These are phyloP conservation scores for Phrynosoma blainvillii DNA, from an alignment of 2,113 vertebrate genomes.

Conservation along the genomic window DNA sequence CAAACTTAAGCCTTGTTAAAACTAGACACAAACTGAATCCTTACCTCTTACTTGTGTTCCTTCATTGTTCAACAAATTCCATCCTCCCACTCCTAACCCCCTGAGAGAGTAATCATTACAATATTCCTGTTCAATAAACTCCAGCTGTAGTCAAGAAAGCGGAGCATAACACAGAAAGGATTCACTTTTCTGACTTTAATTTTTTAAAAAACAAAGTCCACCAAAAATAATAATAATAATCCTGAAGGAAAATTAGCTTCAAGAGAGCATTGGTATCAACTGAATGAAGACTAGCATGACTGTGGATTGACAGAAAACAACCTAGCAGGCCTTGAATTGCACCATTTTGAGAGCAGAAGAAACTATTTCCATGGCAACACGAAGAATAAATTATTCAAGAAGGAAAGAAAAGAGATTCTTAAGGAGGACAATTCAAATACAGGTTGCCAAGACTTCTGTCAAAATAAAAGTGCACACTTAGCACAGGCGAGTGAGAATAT, in stretches of 20 bases:
- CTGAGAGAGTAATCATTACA: neutral
- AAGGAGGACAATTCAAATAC: constrained; percentile 51
- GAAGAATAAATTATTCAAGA: constrained; percentile 52
- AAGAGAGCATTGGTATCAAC: neutral
- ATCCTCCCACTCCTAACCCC: too few species aligned
- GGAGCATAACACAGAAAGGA: neutral
- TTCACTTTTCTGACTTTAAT: constrained; percentile 10
- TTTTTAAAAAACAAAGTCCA: too few species aligned
- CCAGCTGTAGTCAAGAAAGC: neutral
- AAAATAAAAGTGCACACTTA: constrained; percentile 28
- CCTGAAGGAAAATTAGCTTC: constrained; percentile 9
- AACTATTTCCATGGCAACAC: constrained; percentile 68
- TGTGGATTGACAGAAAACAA: constrained; percentile 44
- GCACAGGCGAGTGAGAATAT: neutral
- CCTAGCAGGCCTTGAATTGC: constrained; percentile 42
- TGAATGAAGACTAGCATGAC: constrained; percentile 34
- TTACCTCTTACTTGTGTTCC: neutral
- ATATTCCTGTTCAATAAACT: too few species aligned
- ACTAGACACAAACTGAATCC: neutral
- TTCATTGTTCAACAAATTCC: neutral
- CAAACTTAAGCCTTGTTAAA: neutral
- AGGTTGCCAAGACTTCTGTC: constrained; percentile 26
- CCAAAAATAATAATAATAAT: too few species aligned
- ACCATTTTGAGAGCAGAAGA: constrained; percentile 45
- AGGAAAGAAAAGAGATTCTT: constrained; percentile 21